These are phyloP conservation scores for Eulithis testata DNA, from an alignment of 2,888 invertebrate genomes.

Conservation along the genomic window DNA sequence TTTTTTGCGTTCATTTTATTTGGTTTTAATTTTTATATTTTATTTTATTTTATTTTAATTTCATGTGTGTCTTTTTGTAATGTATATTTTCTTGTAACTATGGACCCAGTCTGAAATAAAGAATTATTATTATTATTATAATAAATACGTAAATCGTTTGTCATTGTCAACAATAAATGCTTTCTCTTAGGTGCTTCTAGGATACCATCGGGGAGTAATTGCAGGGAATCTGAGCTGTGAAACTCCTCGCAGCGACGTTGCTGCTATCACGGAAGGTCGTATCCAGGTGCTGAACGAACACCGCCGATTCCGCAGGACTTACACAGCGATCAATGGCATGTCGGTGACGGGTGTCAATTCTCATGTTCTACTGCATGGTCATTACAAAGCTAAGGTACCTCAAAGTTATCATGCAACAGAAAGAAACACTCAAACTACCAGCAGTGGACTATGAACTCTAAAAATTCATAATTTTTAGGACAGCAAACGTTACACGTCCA, in stretches of 20 bases:
- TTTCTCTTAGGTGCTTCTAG: conserved; percentile 68
- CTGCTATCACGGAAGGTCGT: conserved; percentile 76
- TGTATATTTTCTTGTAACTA: no score
- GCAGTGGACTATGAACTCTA: no score
- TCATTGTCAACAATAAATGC: neutral
- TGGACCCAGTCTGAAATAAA: no score
- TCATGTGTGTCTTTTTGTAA: no score
- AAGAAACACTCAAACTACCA: no score
- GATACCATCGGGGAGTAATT: conserved; percentile 86
- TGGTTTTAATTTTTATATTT: no score
- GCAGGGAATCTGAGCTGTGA: conserved; percentile 89
- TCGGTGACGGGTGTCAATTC: conserved; percentile 60
- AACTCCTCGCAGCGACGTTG: conserved; percentile 77
- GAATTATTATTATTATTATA: no score
- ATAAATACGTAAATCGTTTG: no score
- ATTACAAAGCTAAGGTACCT: conserved; percentile 59
- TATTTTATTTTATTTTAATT: no score
- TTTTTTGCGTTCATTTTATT: no score
- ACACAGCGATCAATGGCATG: conserved; percentile 59
- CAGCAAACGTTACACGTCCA: conserved; percentile 46
- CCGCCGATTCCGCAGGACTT: conserved; percentile 81
- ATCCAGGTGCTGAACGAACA: conserved; percentile 84
- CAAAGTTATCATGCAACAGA: no score
- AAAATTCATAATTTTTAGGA: conserved; percentile 30
- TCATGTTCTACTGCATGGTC: conserved; percentile 59